Percentiles rank a stretch among this genome's conserved stretches.
These are phyloP conservation scores for Galemys pyrenaicus DNA, from an alignment of 2,113 vertebrate species.

Conservation along the genomic window DNA sequence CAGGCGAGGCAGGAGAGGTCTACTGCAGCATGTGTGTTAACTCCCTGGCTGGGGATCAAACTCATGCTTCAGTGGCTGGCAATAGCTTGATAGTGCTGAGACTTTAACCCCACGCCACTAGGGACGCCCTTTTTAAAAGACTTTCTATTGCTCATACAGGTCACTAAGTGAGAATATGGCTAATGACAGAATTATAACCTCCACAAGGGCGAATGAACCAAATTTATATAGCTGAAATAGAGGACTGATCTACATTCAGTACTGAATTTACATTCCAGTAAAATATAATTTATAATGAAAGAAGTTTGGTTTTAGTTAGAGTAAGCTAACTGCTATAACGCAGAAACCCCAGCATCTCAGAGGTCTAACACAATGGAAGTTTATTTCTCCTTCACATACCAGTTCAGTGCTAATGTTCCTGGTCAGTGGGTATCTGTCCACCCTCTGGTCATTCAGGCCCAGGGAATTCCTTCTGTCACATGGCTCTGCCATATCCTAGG, in stretches of 20 bases:
- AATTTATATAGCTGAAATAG: background rate
- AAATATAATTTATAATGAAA: background rate
- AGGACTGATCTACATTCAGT: background rate
- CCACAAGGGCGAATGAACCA: background rate
- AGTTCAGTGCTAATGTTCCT: background rate
- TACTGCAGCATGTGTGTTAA: no score
- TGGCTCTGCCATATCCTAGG: background rate
- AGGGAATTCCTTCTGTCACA: background rate
- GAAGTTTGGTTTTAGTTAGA: background rate
- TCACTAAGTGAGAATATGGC: background rate
- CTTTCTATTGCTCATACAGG: slow-evolving; percentile 18
- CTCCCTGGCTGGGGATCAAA: no score
- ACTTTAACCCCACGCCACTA: no score
- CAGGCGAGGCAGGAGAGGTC: no score
- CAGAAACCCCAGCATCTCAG: background rate
- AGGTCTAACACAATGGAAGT: background rate
- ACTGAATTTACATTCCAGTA: background rate
- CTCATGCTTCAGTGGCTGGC: no score
- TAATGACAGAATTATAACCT: slow-evolving; percentile 29
- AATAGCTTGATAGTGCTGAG: no score
- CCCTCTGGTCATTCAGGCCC: background rate
- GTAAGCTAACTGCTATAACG: background rate
- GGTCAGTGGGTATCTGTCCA: background rate
- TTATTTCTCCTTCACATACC: background rate
- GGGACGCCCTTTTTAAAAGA: background rate